Conservation (phyloP, 2,797 vertebrate species). For the Brotula barbata region DNA sequence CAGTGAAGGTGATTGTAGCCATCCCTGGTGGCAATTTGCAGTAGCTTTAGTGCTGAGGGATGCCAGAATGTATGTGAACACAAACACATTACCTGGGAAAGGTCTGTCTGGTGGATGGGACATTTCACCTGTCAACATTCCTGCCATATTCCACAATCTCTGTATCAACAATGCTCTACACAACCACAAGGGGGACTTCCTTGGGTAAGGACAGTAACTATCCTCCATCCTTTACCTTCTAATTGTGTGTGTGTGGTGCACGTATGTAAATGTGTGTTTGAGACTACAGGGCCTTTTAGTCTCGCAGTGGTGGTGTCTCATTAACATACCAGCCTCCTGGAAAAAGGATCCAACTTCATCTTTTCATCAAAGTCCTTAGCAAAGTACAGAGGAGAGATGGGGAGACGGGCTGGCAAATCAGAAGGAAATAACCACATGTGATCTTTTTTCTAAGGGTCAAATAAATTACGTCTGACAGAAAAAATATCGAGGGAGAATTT, state of each 20-base stretch:
- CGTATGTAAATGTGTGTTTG: conserved; percentile 7
- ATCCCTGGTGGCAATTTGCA: too few species aligned
- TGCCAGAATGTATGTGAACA: too few species aligned
- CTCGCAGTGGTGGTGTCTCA: conserved; percentile 53
- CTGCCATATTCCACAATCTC: too few species aligned
- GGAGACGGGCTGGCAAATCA: conserved; percentile 66
- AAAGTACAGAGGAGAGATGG: conserved; percentile 65
- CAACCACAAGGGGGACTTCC: too few species aligned
- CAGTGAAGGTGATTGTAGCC: too few species aligned
- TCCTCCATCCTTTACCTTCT: too few species aligned
- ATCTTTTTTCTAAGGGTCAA: conserved; percentile 78
- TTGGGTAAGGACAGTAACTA: too few species aligned
- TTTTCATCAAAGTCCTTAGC: conserved; percentile 73
- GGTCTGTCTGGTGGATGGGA: too few species aligned
- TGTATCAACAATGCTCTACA: too few species aligned
- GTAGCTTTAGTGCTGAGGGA: too few species aligned
- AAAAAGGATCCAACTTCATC: conserved; percentile 68
- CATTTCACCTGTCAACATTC: too few species aligned
- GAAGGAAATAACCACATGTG: conserved; percentile 73
- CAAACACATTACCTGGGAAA: too few species aligned
- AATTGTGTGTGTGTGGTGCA: conserved; percentile 2
- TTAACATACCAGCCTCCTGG: conserved; percentile 60
- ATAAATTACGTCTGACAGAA: conserved; percentile 77
- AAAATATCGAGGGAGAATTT: conserved; percentile 76
- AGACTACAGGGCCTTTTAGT: conserved; percentile 56